Conservation (phyloP, 2,888 invertebrate species). For the Mechanitis mazaeus region DNA sequence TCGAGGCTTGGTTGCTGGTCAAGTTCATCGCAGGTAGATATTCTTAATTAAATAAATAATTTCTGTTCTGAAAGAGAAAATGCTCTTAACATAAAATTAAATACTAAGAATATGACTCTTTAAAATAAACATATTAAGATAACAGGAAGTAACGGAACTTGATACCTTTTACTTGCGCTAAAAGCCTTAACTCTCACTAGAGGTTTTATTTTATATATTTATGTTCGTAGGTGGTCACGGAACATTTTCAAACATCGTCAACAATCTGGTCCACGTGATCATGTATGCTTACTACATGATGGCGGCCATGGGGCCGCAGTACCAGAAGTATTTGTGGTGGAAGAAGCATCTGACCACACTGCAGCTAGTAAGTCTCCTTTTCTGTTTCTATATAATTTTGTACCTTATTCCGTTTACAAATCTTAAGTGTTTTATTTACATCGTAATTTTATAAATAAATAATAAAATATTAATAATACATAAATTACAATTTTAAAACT, state of each 20-base stretch:
- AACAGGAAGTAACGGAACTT: too few relatives aligned
- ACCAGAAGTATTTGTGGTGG: slow-evolving; percentile 93
- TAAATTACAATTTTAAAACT: too few relatives aligned
- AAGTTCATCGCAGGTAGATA: slow-evolving; percentile 82
- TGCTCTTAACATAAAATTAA: too few relatives aligned
- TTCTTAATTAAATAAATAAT: background rate
- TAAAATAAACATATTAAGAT: too few relatives aligned
- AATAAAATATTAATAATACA: too few relatives aligned
- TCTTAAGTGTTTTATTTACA: too few relatives aligned
- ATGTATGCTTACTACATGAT: slow-evolving; percentile 94
- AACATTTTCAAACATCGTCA: slow-evolving; percentile 90
- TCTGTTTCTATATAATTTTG: background rate
- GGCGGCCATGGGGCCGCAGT: slow-evolving; percentile 89
- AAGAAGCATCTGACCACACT: slow-evolving; percentile 90
- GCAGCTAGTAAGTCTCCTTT: slow-evolving; percentile 81
- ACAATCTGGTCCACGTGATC: slow-evolving; percentile 89
- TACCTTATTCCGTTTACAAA: too few relatives aligned
- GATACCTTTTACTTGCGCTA: too few relatives aligned
- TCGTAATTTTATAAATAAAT: too few relatives aligned
- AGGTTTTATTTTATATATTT: background rate
- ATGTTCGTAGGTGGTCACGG: slow-evolving; percentile 84
- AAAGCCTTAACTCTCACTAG: too few relatives aligned
- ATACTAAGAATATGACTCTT: too few relatives aligned
- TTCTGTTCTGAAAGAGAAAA: background rate
- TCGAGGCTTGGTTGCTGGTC: slow-evolving; percentile 86